Conservation (phyloP, 2,113 vertebrate genomes). For the Aspidoscelis tigris region DNA sequence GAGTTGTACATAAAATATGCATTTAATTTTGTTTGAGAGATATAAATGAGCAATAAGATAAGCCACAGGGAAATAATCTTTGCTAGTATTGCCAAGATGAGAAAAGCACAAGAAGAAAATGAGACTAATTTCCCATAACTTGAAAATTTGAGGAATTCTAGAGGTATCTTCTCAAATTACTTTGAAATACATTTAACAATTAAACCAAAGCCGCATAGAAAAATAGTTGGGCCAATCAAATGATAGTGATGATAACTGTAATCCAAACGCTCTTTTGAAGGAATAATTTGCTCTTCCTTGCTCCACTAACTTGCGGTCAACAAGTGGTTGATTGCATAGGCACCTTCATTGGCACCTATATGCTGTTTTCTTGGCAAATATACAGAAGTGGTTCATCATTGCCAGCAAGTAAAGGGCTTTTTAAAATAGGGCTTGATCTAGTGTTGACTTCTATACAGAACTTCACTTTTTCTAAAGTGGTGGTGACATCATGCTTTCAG, state of each 20-base stretch:
- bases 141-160: conserved; percentile 28
- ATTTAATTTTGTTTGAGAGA: not conserved
- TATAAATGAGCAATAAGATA: conserved; percentile 46
- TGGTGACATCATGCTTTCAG: not conserved
- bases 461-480: not conserved
- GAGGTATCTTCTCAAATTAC: conserved; percentile 13
- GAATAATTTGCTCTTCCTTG: too few relatives aligned
- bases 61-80: conserved; percentile 20
- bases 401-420: too few relatives aligned
- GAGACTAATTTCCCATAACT: not conserved
- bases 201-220: too few relatives aligned
- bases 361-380: too few relatives aligned
- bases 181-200: conserved; percentile 17
- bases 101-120: conserved; percentile 42
- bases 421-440: not conserved
- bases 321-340: too few relatives aligned
- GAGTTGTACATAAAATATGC: not conserved
- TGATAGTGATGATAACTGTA: too few relatives aligned
- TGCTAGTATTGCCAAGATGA: not conserved
- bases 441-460: not conserved
- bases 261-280: too few relatives aligned
- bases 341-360: too few relatives aligned
- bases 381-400: too few relatives aligned
- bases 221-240: too few relatives aligned
- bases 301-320: too few relatives aligned